These are phyloP conservation scores for Scopus umbretta DNA, from an alignment of 2,113 vertebrate species.

Conservation along the genomic window DNA sequence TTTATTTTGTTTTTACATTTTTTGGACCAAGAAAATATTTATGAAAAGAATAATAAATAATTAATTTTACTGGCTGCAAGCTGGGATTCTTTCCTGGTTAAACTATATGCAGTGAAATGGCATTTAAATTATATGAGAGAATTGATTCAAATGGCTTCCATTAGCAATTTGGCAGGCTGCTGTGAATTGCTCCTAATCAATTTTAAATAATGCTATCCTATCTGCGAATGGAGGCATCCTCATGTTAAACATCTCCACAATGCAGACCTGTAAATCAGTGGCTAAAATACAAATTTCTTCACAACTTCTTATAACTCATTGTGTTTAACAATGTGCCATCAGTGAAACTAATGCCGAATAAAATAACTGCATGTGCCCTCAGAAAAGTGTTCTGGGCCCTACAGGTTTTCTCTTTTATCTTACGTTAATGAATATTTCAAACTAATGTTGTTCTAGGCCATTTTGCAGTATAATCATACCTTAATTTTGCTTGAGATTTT, in stretches of 20 bases:
- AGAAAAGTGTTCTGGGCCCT: not conserved
- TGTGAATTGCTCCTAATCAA: slow-evolving; percentile 74
- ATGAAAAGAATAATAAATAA: slow-evolving; percentile 75
- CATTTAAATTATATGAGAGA: slow-evolving; percentile 77
- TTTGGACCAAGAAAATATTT: slow-evolving; percentile 57
- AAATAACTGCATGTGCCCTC: not conserved
- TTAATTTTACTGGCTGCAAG: slow-evolving; percentile 64
- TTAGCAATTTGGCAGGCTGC: slow-evolving; percentile 74
- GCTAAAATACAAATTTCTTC: slow-evolving; percentile 47
- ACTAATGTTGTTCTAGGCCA: not conserved
- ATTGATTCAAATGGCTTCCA: slow-evolving; percentile 78
- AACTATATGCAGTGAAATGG: slow-evolving; percentile 67
- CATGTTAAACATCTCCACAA: not conserved
- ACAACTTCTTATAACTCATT: slow-evolving; percentile 42
- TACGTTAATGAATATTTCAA: slow-evolving; percentile 9
- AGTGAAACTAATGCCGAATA: not conserved
- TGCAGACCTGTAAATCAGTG: slow-evolving; percentile 55
- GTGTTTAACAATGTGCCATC: slow-evolving; percentile 48
- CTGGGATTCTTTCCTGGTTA: slow-evolving; percentile 65
- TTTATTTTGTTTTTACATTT: slow-evolving; percentile 24
- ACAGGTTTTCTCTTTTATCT: slow-evolving; percentile 6
- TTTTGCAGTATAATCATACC: not conserved
- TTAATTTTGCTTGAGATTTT: slow-evolving; percentile 38
- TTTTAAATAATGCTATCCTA: slow-evolving; percentile 70
- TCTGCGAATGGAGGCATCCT: slow-evolving; percentile 37